Evolutionary conservation across 2,888 invertebrate species (phyloP), one percentile per base, ranked within the genome.

Genomic region (Eupithecia tripunctaria): DNA sequence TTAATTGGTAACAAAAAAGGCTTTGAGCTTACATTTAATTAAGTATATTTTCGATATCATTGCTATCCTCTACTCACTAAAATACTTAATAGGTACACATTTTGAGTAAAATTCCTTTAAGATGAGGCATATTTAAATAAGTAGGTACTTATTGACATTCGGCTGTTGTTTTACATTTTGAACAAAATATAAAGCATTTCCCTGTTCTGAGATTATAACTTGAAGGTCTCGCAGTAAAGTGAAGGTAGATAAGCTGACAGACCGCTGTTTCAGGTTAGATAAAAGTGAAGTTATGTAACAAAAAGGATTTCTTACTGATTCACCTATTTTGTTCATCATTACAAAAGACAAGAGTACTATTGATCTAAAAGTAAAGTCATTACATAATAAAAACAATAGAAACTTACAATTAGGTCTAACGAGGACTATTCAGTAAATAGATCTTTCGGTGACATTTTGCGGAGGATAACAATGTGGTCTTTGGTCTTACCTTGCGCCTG

Each of bases 401-500:
- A 21, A 51, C 21, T 10, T 21, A 1, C 8, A 7, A 41, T 4
- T 51, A 51, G 0, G n/a, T n/a, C 0, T n/a, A n/a, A 10, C n/a
- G 47, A 51, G 47, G 47, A 21, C 21, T 51, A 43, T n/a, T 43
- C n/a, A 43, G 18, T 43, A 43, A n/a, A 43, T 18, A n/a, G 18
- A 43, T 8, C 21, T 51, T 8, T 51, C 47, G 21, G n/a, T 51
- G 21, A 51, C 47, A 21, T 51, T 21, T 21, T 21, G 10, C 8
- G 21, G n/a, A 51, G 10, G 47, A 7, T 51, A 51, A 0, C 47
- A 51, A 47, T 10, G 47, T 10, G 21, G n/a, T n/a, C 10, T 51
- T 21, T 1, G n/a, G 32, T 29, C 62, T 62, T 63, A 63, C 63
- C 63, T 63, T 36, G 63, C 36, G 41, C 32, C 43, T 43, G 41